Conservation (phyloP, 2,888 invertebrate genomes). For the Drosophila tanythrix region DNA sequence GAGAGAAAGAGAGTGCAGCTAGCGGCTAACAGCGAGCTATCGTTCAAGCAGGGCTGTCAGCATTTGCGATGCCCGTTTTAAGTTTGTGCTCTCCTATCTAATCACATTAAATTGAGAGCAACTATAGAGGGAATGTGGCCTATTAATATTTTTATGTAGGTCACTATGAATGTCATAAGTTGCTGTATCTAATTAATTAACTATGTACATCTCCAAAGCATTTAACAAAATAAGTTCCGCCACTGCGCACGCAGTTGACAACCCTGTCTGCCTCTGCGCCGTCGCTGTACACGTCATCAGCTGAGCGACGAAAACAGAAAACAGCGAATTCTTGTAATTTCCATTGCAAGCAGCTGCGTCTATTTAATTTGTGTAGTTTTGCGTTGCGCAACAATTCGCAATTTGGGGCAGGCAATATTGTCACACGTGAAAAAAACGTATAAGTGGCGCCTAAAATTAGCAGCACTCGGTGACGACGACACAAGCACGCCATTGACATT, state of each 20-base stretch:
- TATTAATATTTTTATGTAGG: neutral
- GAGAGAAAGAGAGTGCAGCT: slow-evolving; percentile 14
- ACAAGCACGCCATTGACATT: slow-evolving; percentile 69
- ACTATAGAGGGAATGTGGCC: neutral
- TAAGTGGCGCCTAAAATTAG: slow-evolving; percentile 46
- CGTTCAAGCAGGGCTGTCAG: slow-evolving; percentile 47
- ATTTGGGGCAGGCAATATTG: slow-evolving; percentile 47
- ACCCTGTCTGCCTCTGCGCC: slow-evolving; percentile 60
- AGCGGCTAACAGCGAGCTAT: slow-evolving; percentile 8
- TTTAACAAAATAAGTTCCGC: neutral
- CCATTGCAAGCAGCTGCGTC: slow-evolving; percentile 43
- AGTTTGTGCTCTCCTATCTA: neutral
- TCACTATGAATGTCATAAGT: neutral
- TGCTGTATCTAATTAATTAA: neutral
- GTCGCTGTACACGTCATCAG: slow-evolving; percentile 75
- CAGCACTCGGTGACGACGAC: slow-evolving; percentile 38
- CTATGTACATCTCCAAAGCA: neutral
- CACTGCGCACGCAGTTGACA: slow-evolving; percentile 34
- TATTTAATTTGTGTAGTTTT: slow-evolving; percentile 31
- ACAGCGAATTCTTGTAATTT: slow-evolving; percentile 34
- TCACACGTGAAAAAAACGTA: slow-evolving; percentile 54
- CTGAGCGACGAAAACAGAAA: slow-evolving; percentile 51
- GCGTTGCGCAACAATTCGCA: slow-evolving; percentile 30
- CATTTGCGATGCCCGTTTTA: neutral
- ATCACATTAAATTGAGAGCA: neutral